A percentile compares a stretch with the other conserved stretches of the same genome.
phyloP scores from a whole-genome alignment of 2,888 invertebrate genomes.

The Polymixis lichenea region DNA sequence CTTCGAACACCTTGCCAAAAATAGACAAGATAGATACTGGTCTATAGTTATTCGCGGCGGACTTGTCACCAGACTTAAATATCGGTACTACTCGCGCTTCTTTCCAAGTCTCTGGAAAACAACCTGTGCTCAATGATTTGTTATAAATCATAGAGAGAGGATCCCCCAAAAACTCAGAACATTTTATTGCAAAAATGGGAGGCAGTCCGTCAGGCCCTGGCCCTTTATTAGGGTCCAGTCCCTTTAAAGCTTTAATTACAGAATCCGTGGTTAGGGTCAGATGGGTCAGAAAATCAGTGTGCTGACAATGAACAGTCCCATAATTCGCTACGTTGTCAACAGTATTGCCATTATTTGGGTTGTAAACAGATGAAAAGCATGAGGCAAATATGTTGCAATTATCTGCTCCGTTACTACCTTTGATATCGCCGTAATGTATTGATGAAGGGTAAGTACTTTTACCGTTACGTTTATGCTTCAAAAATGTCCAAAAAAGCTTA shows the following conservation, averaged over 20 bases:
- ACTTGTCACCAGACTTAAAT: background rate
- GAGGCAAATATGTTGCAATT: background rate
- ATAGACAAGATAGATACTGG: background rate
- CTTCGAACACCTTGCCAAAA: constrained; percentile 1
- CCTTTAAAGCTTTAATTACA: background rate
- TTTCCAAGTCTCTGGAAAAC: background rate
- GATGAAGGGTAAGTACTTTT: background rate
- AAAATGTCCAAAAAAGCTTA: background rate
- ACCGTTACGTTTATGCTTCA: background rate
- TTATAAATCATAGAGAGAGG: background rate
- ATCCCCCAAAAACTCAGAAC: background rate
- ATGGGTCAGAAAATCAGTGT: background rate
- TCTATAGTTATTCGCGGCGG: background rate
- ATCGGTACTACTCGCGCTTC: background rate
- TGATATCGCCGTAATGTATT: background rate
- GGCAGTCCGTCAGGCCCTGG: background rate
- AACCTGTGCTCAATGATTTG: background rate
- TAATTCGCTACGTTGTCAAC: no score
- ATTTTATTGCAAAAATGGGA: constrained; percentile 3
- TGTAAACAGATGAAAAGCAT: background rate
- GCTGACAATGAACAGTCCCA: no score
- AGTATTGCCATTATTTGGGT: background rate
- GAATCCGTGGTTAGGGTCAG: background rate
- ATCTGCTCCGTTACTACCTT: background rate
- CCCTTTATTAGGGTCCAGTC: background rate